Conservation (phyloP, 2,888 invertebrate species). For the Epirrhoe tristata region DNA sequence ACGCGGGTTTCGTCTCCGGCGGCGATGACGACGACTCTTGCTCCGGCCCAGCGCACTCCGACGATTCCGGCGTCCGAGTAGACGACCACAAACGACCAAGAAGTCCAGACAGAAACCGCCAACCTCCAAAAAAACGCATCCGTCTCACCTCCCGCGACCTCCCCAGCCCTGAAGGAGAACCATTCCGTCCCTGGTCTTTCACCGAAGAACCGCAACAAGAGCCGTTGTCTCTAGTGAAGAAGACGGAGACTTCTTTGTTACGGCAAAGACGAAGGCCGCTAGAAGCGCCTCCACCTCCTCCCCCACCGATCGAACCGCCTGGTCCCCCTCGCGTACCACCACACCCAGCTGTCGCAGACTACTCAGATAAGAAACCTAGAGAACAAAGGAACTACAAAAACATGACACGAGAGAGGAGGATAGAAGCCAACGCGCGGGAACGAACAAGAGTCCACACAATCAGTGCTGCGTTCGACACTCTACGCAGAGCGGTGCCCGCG, state of each 20-base stretch:
- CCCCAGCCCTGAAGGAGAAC: constrained; percentile 76
- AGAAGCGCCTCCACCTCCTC: constrained; percentile 64
- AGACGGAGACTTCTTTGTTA: constrained; percentile 62
- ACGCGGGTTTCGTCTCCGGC: constrained; percentile 91
- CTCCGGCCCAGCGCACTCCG: constrained; percentile 82
- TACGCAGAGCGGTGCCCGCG: constrained; percentile 93
- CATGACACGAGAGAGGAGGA: constrained; percentile 96
- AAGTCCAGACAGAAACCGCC: constrained; percentile 60
- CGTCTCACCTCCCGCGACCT: constrained; percentile 78
- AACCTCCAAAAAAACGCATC: constrained; percentile 90
- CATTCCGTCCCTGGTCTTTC: constrained; percentile 89
- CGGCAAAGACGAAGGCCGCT: constrained; percentile 69
- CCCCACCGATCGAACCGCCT: constrained; percentile 48
- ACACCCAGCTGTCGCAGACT: constrained; percentile 80
- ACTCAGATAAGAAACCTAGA: constrained; percentile 85
- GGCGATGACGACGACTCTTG: constrained; percentile 89
- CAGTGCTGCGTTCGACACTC: constrained; percentile 96
- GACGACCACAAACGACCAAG: constrained; percentile 82
- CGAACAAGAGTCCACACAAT: constrained; percentile 97
- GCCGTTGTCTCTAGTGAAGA: constrained; percentile 87
- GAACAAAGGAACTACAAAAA: constrained; percentile 97
- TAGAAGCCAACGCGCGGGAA: constrained; percentile 97
- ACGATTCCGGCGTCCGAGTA: constrained; percentile 80
- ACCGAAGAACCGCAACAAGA: constrained; percentile 86
- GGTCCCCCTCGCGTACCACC: constrained; percentile 81